phyloP scores from a whole-genome alignment of 2,888 invertebrate species.

The Agrotis ipsilon region DNA sequence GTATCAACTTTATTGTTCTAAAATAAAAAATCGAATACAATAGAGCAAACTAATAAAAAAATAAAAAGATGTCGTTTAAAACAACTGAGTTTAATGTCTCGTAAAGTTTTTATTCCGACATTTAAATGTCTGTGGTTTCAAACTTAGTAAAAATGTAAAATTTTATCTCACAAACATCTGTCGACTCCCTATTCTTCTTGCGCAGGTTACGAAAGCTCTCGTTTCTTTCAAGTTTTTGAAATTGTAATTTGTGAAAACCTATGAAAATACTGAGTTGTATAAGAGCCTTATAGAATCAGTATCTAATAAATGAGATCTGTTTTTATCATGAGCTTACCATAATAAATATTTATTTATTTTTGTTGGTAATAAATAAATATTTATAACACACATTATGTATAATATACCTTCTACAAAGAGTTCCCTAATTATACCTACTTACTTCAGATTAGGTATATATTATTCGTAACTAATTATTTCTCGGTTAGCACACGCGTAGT shows the following conservation, averaged over 20 bases:
- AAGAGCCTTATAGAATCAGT: not conserved
- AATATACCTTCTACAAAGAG: too few species aligned
- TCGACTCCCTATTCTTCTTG: slow-evolving; percentile 32
- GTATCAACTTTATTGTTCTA: not conserved
- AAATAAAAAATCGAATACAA: not conserved
- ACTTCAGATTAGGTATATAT: too few species aligned
- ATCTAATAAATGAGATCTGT: too few species aligned
- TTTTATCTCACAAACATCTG: slow-evolving; percentile 53
- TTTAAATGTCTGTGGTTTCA: slow-evolving; percentile 48
- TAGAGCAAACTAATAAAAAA: slow-evolving; percentile 5
- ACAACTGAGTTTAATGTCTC: slow-evolving; percentile 50
- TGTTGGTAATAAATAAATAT: too few species aligned
- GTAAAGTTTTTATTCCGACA: slow-evolving; percentile 55
- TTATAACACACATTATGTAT: too few species aligned
- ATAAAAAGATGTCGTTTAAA: slow-evolving; percentile 49
- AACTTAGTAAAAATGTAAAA: slow-evolving; percentile 42
- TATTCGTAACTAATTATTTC: slow-evolving; percentile 22
- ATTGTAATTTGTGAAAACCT: not conserved
- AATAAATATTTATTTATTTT: too few species aligned
- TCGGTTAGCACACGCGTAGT: not conserved
- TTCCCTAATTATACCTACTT: too few species aligned
- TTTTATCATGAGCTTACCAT: too few species aligned
- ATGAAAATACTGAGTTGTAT: not conserved
- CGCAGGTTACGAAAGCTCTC: slow-evolving; percentile 16
- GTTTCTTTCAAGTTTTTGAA: slow-evolving; percentile 1